These are phyloP conservation scores for Orycteropus afer DNA, from an alignment of 2,113 vertebrate species.

Conservation along the genomic window DNA sequence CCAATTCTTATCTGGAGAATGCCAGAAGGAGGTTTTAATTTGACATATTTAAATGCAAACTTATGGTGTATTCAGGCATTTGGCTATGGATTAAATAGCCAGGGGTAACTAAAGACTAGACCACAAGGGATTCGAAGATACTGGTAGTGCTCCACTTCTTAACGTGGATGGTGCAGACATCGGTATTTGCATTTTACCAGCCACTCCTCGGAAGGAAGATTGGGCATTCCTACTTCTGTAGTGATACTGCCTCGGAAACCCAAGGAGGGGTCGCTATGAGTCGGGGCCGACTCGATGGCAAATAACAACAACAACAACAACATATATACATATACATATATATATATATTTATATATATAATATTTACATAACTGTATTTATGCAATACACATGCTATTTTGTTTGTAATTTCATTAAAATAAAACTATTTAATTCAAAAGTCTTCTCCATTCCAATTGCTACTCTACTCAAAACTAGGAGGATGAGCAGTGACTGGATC, in stretches of 20 bases:
- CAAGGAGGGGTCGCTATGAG: too few relatives aligned
- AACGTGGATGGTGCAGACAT: not conserved
- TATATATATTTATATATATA: too few relatives aligned
- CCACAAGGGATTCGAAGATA: not conserved
- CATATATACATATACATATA: too few relatives aligned
- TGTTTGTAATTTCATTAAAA: constrained; percentile 6
- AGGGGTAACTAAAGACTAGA: not conserved
- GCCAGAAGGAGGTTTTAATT: constrained; percentile 43
- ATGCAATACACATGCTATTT: not conserved
- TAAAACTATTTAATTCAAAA: not conserved
- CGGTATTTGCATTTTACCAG: too few relatives aligned
- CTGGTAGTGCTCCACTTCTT: not conserved
- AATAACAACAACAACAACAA: too few relatives aligned
- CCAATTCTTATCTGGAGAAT: constrained; percentile 20
- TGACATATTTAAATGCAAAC: constrained; percentile 48
- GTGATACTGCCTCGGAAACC: too few relatives aligned
- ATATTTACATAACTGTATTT: too few relatives aligned
- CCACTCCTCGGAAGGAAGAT: too few relatives aligned
- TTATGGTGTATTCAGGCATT: not conserved
- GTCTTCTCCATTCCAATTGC: not conserved
- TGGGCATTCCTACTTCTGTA: too few relatives aligned
- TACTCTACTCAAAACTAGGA: not conserved
- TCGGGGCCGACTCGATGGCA: too few relatives aligned
- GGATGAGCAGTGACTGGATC: not conserved
- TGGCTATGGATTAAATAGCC: not conserved